A percentile compares a stretch with the other conserved stretches of the same genome.
Evolutionary conservation across 2,797 vertebrate species (phyloP).

Genomic region (Hippocampus kuda): DNA sequence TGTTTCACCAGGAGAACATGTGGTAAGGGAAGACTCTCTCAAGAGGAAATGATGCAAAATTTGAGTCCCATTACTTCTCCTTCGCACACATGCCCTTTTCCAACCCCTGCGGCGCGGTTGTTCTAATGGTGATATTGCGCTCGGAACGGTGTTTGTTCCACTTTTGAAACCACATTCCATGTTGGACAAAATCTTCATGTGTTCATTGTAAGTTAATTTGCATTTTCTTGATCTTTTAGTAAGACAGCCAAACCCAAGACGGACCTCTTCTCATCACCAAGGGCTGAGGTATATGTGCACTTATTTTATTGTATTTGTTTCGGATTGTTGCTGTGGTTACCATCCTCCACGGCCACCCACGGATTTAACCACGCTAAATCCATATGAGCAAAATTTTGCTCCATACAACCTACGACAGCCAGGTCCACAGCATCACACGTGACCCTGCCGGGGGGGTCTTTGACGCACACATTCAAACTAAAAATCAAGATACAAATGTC

Average conservation of each 20-base stretch:
- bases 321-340: conserved; percentile 49
- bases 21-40: conserved; percentile 26
- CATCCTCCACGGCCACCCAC: conserved; percentile 28
- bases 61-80: conserved; percentile 21
- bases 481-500: neutral
- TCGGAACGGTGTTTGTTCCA: neutral
- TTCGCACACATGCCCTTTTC: neutral
- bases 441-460: neutral
- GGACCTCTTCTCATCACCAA: conserved; percentile 68
- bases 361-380: conserved; percentile 18
- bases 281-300: conserved; percentile 63
- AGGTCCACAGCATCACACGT: too few relatives aligned
- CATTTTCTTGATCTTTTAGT: conserved; percentile 39
- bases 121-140: neutral
- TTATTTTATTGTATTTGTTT: neutral
- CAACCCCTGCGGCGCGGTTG: neutral
- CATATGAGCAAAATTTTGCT: neutral
- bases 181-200: neutral
- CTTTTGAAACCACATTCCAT: neutral
- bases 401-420: neutral
- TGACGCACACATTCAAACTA: neutral
- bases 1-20: conserved; percentile 22
- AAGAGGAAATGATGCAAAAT: conserved; percentile 46
- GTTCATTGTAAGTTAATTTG: neutral
- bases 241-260: conserved; percentile 62